Conservation (phyloP, 30 jellyfish, hydroid and myxozoan genomes). For the Hydractinia symbiolongicarpus region DNA sequence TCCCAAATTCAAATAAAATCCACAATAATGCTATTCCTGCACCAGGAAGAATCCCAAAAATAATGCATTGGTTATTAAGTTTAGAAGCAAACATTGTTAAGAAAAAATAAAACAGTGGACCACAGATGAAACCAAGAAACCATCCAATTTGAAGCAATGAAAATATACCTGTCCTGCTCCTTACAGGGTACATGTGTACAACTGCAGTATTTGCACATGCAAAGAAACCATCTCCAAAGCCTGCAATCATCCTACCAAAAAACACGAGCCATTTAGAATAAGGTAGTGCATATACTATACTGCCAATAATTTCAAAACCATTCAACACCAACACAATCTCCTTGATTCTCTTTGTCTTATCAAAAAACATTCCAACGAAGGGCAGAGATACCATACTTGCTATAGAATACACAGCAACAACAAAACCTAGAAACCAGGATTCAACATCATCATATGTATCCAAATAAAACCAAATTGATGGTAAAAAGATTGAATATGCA, state of each 20-base stretch:
- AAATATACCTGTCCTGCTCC: constrained; percentile 66
- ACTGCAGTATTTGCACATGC: constrained; percentile 95
- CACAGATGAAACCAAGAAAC: constrained; percentile 78
- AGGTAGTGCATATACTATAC: constrained; percentile 78
- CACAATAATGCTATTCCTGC: constrained; percentile 74
- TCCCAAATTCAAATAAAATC: constrained; percentile 63
- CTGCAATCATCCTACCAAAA: constrained; percentile 79
- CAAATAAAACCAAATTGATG: constrained; percentile 89
- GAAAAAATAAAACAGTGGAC: constrained; percentile 81
- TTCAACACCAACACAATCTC: constrained; percentile 62
- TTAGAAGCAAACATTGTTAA: constrained; percentile 55
- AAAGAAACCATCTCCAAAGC: constrained; percentile 93
- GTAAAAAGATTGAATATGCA: constrained; percentile 79
- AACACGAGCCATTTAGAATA: constrained; percentile 63
- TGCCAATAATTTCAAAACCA: constrained; percentile 78
- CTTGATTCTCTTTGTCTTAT: constrained; percentile 72
- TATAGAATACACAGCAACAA: constrained; percentile 74
- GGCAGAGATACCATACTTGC: constrained; percentile 93
- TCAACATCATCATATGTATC: constrained; percentile 53
- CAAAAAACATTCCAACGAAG: constrained; percentile 78
- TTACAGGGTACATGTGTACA: constrained; percentile 69
- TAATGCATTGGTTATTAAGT: constrained; percentile 62
- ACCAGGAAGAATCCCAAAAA: constrained; percentile 90
- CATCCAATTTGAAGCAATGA: constrained; percentile 90
- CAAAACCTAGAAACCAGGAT: constrained; percentile 89